phyloP scores from a whole-genome alignment of 1,140 invertebrate genomes.

The Tetramorium parvispinum region DNA sequence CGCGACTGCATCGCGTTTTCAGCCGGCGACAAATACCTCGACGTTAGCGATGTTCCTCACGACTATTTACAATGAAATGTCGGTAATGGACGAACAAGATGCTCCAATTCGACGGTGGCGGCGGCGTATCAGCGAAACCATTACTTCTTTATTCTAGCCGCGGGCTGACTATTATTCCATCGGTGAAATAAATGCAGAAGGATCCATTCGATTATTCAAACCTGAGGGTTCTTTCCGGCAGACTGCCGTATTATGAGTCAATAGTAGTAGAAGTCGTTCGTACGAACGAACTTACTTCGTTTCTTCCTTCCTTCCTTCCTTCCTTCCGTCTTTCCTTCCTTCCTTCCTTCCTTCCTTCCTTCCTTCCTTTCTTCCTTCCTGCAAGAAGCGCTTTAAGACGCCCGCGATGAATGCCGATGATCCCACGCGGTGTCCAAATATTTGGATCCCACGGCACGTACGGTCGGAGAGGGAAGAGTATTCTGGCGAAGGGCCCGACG shows the following conservation, averaged over 20 bases:
- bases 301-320: constrained; percentile 40
- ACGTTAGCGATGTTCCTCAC: neutral
- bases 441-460: constrained; percentile 68
- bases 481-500: constrained; percentile 52
- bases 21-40: neutral
- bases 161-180: constrained; percentile 46
- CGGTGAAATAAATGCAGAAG: constrained; percentile 58
- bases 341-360: constrained; percentile 29
- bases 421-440: constrained; percentile 60
- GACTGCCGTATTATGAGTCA: constrained; percentile 61
- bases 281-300: constrained; percentile 54
- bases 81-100: constrained; percentile 48
- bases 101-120: constrained; percentile 24
- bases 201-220: constrained; percentile 63
- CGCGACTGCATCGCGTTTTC: neutral
- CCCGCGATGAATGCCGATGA: constrained; percentile 66
- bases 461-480: constrained; percentile 41
- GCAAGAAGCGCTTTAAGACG: constrained; percentile 62
- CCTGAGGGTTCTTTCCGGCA: constrained; percentile 18
- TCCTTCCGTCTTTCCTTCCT: constrained; percentile 34
- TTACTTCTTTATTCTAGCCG: constrained; percentile 59
- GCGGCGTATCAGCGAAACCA: constrained; percentile 26
- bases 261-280: constrained; percentile 52
- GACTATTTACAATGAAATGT: constrained; percentile 39
- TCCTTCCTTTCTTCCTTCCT: constrained; percentile 28